Base-by-base conservation (phyloP, 64 coral and sea anemone genomes). In the Montipora sp. region DNA sequence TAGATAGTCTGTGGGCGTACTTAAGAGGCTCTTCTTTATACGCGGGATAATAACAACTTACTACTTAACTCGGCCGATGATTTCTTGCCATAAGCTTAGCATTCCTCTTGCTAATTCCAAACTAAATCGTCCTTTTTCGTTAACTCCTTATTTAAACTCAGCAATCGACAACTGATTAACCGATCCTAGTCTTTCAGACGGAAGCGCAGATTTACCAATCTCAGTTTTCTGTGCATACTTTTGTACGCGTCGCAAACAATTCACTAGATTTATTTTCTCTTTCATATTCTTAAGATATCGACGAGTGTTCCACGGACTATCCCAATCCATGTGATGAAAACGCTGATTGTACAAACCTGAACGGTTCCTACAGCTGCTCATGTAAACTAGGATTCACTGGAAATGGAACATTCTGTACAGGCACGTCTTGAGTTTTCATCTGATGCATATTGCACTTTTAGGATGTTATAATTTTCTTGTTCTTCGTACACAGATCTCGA, bases 201-300 rank as follows among this genome's bases (percentile, higher is more conserved):
- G 55, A 19, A 19, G 87, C n/a, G 89, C 89, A 19, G 47, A 51
- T 12, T 89, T 16, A 65, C 13, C 51, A 95, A 95, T 70, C 80
- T 5, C 15, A 18, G 16, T 36, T 36, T 36, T 36, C 59, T 89
- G 83, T 78, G 87, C 89, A 5, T 95, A 88, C 75, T 45, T 8
- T 14, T 95, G 94, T 84, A 75, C 8, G 12, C 88, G 94, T 51
- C 79, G 80, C 5, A 23, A 82, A 10, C 89, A 90, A 16, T 95
- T 88, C 22, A 87, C 22, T 47, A 77, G 83, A 77, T 72, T 88
- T 70, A 10, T 11, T 66, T 15, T 66, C 61, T 66, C 15, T 14
- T 18, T 15, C 4, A 18, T 66, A 66, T 23, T 19, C 0, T 19
- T 78, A 5, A 78, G 45, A 78, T 84, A 21, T 84, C 0, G 36